Evolutionary conservation across 2,113 vertebrate genomes (phyloP).

Genomic region (Cryptotis parvus): DNA sequence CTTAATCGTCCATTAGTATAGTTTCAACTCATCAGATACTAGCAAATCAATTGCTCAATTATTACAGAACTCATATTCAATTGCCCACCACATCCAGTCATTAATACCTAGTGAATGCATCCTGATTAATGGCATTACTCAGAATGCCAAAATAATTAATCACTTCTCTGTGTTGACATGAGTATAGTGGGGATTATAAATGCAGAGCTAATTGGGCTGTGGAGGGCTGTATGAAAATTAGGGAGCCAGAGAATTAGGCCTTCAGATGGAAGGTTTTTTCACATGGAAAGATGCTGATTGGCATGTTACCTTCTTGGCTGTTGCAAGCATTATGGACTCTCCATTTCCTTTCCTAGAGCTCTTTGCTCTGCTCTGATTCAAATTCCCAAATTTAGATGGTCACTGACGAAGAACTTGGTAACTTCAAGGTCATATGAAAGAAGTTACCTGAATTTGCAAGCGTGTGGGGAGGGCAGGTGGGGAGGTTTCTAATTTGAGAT

Average conservation of each 20-base stretch:
- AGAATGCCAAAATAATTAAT: slow-evolving; percentile 66
- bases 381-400: not conserved
- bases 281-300: slow-evolving; percentile 46
- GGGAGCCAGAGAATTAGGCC: not conserved
- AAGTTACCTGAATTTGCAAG: slow-evolving; percentile 33
- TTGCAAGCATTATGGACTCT: not conserved
- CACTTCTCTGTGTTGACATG: not conserved
- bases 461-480: not conserved
- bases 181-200: slow-evolving; percentile 18
- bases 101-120: slow-evolving; percentile 52
- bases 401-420: not conserved
- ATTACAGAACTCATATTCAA: slow-evolving; percentile 17
- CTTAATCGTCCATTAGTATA: slow-evolving; percentile 51
- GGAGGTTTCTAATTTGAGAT: slow-evolving; percentile 49
- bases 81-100: slow-evolving; percentile 12
- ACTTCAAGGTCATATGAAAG: slow-evolving; percentile 61
- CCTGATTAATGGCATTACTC: slow-evolving; percentile 59
- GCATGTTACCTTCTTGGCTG: not conserved
- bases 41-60: slow-evolving; percentile 63
- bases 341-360: not conserved
- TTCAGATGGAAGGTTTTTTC: not conserved
- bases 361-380: slow-evolving; percentile 29
- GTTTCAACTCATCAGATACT: slow-evolving; percentile 57
- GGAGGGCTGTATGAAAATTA: not conserved
- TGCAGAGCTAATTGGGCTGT: slow-evolving; percentile 32